Evolutionary conservation across 1,140 invertebrate species (phyloP).

Genomic region (Sycobia sp.): DNA sequence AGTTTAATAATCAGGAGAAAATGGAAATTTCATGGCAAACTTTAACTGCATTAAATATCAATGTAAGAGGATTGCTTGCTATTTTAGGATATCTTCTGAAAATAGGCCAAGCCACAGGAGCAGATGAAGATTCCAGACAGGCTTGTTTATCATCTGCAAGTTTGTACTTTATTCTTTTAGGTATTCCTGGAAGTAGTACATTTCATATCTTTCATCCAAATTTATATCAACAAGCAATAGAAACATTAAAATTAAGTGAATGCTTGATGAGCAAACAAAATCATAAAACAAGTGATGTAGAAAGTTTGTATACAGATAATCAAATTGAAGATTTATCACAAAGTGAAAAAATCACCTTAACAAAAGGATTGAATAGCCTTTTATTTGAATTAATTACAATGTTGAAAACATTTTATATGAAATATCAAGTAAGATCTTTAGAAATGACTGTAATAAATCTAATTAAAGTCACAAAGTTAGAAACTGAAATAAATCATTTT

Average conservation of each 20-base stretch:
- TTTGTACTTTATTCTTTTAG: constrained; percentile 60
- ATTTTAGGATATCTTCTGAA: constrained; percentile 63
- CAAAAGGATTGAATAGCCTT: constrained; percentile 50
- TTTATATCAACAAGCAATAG: constrained; percentile 61
- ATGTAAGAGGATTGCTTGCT: constrained; percentile 60
- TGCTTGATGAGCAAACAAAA: constrained; percentile 43
- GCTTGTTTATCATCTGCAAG: constrained; percentile 57
- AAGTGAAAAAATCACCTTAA: constrained; percentile 46
- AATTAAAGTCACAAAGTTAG: constrained; percentile 60
- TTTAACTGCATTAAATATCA: constrained; percentile 58
- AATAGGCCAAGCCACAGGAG: constrained; percentile 53
- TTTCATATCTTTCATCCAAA: constrained; percentile 67
- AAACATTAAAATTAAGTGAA: constrained; percentile 58
- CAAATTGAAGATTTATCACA: constrained; percentile 22
- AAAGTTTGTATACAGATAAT: constrained; percentile 48
- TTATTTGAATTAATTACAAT: constrained; percentile 59
- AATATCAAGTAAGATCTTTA: constrained; percentile 58
- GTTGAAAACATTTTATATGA: constrained; percentile 59
- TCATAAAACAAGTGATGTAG: constrained; percentile 35
- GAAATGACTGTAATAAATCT: constrained; percentile 60
- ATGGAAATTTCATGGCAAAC: constrained; percentile 63
- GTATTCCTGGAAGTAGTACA: constrained; percentile 64
- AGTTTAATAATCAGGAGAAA: constrained; percentile 35
- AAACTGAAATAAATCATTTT: constrained; percentile 50
- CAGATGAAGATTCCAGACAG: constrained; percentile 50